Evolutionary conservation across 1,140 invertebrate species (phyloP), one percentile per base, ranked within the genome.

Genomic region (Drosophila virilis): DNA sequence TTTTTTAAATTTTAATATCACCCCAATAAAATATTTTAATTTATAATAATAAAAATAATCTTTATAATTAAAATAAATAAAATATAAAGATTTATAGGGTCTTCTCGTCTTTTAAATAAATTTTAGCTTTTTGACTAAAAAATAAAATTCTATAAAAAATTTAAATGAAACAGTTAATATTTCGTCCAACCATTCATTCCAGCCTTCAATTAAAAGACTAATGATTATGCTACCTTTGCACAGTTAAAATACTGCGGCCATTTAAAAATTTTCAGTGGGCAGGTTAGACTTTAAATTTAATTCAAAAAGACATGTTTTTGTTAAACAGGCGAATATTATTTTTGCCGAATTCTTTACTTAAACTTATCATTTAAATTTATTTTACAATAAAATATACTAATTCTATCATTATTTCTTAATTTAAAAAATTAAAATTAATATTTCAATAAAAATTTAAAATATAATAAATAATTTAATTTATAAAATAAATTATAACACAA

Each of bases 221-320:
- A 93, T 95, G 91, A 95, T 94, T 95, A 94, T 94, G 94, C 94
- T 95, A 95, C n/a, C n/a, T n/a, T n/a, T n/a, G n/a, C n/a, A n/a
- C n/a, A n/a, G n/a, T n/a, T n/a, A n/a, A n/a, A n/a, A n/a, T n/a
- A n/a, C n/a, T n/a, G n/a, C n/a, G n/a, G n/a, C n/a, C n/a, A n/a
- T n/a, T n/a, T n/a, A n/a, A n/a, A n/a, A n/a, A n/a, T n/a, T n/a
- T n/a, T n/a, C n/a, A n/a, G n/a, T n/a, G 77, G 93, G 94, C 94
- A 96, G 94, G 93, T 92, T 91, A 91, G 92, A 95, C 93, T 92
- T 94, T 93, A 93, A 92, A 95, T 94, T 92, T 93, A 92, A 68
- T 72, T 91, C 93, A 92, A 67, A 67, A 58, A 67, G 65, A 67
- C 65, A 66, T 89, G 94, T 96, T 96, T 96, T 22, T 22, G 22